phyloP scores from a whole-genome alignment of 2,888 invertebrate genomes.

The Embidobia sp. region DNA sequence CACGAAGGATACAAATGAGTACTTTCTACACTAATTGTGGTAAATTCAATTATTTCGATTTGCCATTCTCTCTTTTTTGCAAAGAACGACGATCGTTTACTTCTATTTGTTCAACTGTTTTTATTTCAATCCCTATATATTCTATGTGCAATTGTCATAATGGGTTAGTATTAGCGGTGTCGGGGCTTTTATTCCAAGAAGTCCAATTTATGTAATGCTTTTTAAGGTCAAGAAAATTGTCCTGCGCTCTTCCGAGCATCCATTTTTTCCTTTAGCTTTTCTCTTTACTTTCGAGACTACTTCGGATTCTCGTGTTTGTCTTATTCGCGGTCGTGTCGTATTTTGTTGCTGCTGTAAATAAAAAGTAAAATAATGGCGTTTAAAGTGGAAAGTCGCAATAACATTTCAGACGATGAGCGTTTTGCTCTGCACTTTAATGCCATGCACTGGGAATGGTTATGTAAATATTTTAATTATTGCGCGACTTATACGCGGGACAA shows the following conservation, averaged over 20 bases:
- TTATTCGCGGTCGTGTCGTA: slow-evolving; percentile 63
- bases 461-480: slow-evolving; percentile 12
- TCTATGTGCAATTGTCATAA: slow-evolving; percentile 73
- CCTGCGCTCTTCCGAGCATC: slow-evolving; percentile 20
- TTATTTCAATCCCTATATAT: slow-evolving; percentile 66
- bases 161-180: slow-evolving; percentile 64
- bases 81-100: slow-evolving; percentile 19
- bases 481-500: too few relatives aligned
- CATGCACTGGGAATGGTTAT: too few relatives aligned
- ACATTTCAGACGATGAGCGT: slow-evolving; percentile 32
- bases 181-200: slow-evolving; percentile 52
- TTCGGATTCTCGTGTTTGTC: slow-evolving; percentile 45
- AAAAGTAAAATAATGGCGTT: slow-evolving; percentile 36
- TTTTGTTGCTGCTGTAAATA: slow-evolving; percentile 39
- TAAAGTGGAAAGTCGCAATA: slow-evolving; percentile 25
- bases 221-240: slow-evolving; percentile 61
- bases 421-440: too few relatives aligned
- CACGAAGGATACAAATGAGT: too few relatives aligned
- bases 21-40: too few relatives aligned
- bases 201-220: slow-evolving; percentile 74
- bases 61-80: too few relatives aligned
- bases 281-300: slow-evolving; percentile 45
- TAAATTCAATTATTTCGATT: too few relatives aligned
- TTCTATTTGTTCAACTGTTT: slow-evolving; percentile 18
- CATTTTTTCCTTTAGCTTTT: slow-evolving; percentile 52